Evolutionary conservation across 1,140 invertebrate genomes (phyloP), one percentile per base, ranked within the genome.

Genomic region (Ephestia elutella): DNA sequence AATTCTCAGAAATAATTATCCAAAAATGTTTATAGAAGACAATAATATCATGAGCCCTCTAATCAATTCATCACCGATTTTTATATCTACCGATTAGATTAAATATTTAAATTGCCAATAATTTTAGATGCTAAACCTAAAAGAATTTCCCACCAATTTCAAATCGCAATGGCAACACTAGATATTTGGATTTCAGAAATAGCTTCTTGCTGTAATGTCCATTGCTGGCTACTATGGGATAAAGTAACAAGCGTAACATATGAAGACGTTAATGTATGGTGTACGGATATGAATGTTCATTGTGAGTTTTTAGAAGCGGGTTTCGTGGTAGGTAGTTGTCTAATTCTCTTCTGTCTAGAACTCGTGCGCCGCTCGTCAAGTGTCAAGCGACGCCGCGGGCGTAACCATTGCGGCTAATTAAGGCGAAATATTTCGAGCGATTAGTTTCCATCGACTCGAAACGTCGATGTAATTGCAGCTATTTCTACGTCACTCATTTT

Each of bases 321-420:
- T 56, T 30, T 57, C 57, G 54, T 65, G 64, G 67, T 74, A 70
- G 38, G 54, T 19, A 55, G 63, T 68, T 64, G 65, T 73, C 67
- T 77, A 74, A 78, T 71, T 72, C 73, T 60, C 57, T 66, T 68
- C 66, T 59, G 64, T 72, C 65, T 66, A 68, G 62, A 75, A 68
- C 66, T 68, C 76, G 72, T 81, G 78, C 68, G 63, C 60, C 53
- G 63, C 74, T 57, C 70, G 72, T 79, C 72, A 71, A 64, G 70
- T 75, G 76, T 75, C 78, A 75, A 72, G 68, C 63, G 57, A 56
- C 21, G 71, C 80, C 72, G 68, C 68, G 54, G 69, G 77, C 73
- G 55, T 56, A 60, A 61, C 67, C 70, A 75, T 78, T 77, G 67
- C 62, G 61, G 56, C 65, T 78, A 80, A 83, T 83, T 81, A 78